A percentile compares a stretch with the other conserved stretches of the same genome.
Conservation (phyloP, 2,113 vertebrate species). For the Balaeniceps rex region DNA sequence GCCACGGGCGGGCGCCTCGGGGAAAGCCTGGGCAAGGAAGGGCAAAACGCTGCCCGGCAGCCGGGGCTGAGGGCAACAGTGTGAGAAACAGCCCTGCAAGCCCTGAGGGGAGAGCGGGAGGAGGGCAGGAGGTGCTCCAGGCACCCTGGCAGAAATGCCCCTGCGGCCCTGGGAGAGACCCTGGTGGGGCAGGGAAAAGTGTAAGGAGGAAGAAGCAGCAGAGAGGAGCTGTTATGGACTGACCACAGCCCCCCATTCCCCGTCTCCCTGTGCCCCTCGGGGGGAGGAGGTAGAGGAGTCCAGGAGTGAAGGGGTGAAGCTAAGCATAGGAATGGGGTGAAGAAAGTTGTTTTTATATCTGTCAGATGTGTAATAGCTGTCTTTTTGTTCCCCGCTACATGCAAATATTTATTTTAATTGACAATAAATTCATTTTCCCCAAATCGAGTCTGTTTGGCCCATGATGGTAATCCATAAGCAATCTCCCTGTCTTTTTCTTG, state of each 20-base stretch:
- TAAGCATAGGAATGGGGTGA: background rate
- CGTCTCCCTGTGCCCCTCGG: rapidly evolving
- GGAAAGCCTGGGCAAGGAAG: background rate
- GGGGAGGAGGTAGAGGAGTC: background rate
- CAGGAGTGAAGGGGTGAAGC: background rate
- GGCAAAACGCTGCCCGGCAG: background rate
- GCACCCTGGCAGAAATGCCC: too few relatives aligned
- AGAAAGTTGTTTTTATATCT: background rate
- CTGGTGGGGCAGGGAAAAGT: too few relatives aligned
- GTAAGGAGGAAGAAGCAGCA: background rate
- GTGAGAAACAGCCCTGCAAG: background rate
- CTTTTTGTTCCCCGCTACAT: background rate
- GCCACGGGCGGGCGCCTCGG: background rate
- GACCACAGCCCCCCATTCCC: background rate
- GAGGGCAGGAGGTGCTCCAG: background rate
- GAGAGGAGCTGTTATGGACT: too few relatives aligned
- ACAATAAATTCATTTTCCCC: background rate
- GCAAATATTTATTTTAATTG: background rate
- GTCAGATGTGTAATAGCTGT: background rate
- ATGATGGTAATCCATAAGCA: rapidly evolving
- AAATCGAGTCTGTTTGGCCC: background rate
- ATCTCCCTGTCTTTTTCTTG: background rate
- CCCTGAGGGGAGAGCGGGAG: background rate
- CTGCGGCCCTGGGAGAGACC: background rate
- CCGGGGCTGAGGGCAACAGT: background rate